Base-by-base conservation (phyloP, 1,140 invertebrate genomes). In the Tyrophagus putrescentiae region DNA sequence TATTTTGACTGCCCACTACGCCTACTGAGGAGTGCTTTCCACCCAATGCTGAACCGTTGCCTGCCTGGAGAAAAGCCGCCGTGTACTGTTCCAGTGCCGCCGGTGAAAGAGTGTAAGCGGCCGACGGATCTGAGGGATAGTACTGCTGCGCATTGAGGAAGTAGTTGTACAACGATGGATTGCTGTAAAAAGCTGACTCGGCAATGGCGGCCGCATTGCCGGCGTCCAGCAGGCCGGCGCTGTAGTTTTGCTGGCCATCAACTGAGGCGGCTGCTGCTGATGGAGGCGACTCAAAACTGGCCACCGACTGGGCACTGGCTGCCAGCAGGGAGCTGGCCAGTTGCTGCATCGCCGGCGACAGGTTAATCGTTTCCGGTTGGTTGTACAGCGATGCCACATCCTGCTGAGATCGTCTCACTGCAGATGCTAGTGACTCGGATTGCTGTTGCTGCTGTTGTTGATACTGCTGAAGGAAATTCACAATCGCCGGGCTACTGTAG, bases 381-480 rank as follows among this genome's bases (percentile, higher is more conserved):
- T n/a, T n/a, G n/a, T n/a, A n/a, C n/a, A n/a, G n/a, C n/a, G n/a
- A n/a, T 39, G 36, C 36, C 13, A 48, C 6, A 29, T 48, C 45
- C 7, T 48, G 21, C 18, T 48, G 45, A 48, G 45, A 48, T 7
- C 45, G 45, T 48, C 31, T 48, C 45, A 48, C 45, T 21, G 21
- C 36, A 39, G 13, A 39, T 39, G 36, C n/a, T n/a, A n/a, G n/a
- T n/a, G n/a, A n/a, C n/a, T n/a, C n/a, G n/a, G n/a, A n/a, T n/a
- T n/a, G n/a, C n/a, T n/a, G n/a, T n/a, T n/a, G n/a, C n/a, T n/a
- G n/a, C n/a, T n/a, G n/a, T n/a, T n/a, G n/a, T n/a, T n/a, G n/a
- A n/a, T n/a, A n/a, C n/a, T n/a, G n/a, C n/a, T n/a, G n/a, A n/a
- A n/a, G n/a, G n/a, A n/a, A n/a, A n/a, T n/a, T n/a, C n/a, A n/a